These are phyloP conservation scores for Dallia pectoralis DNA, from an alignment of 2,797 vertebrate genomes.

Conservation along the genomic window DNA sequence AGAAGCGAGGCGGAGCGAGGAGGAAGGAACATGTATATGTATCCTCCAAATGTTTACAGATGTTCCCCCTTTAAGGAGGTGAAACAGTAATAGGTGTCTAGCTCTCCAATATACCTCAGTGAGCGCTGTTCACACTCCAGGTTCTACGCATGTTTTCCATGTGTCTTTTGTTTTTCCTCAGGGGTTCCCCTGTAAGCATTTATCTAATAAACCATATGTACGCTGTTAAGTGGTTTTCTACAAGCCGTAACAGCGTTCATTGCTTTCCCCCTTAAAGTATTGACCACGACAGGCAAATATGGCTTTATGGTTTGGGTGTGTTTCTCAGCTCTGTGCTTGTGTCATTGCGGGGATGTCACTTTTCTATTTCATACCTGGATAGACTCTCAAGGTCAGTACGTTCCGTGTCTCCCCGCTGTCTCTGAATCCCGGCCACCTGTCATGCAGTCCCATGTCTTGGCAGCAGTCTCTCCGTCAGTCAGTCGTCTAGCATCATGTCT, in stretches of 20 bases:
- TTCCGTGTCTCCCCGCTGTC: neutral
- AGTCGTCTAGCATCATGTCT: neutral
- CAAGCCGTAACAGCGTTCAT: neutral
- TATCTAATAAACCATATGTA: neutral
- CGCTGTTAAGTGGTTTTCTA: neutral
- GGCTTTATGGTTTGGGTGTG: too few relatives aligned
- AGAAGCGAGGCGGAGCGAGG: neutral
- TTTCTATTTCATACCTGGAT: too few relatives aligned
- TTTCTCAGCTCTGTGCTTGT: too few relatives aligned
- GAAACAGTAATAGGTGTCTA: neutral
- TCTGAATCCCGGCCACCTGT: slow-evolving; percentile 4
- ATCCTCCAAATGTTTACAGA: neutral
- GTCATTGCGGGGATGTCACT: too few relatives aligned
- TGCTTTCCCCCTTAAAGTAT: neutral
- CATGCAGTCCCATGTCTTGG: neutral
- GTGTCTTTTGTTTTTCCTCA: neutral
- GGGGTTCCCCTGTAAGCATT: neutral
- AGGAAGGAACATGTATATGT: neutral
- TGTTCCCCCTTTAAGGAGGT: neutral
- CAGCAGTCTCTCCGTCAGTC: neutral
- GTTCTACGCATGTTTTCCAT: neutral
- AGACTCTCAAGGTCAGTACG: slow-evolving; percentile 7
- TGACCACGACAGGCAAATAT: neutral
- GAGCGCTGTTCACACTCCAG: neutral
- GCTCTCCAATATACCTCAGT: neutral